Base-by-base conservation (phyloP, 2,113 vertebrate genomes). In the Aplodontia rufa region DNA sequence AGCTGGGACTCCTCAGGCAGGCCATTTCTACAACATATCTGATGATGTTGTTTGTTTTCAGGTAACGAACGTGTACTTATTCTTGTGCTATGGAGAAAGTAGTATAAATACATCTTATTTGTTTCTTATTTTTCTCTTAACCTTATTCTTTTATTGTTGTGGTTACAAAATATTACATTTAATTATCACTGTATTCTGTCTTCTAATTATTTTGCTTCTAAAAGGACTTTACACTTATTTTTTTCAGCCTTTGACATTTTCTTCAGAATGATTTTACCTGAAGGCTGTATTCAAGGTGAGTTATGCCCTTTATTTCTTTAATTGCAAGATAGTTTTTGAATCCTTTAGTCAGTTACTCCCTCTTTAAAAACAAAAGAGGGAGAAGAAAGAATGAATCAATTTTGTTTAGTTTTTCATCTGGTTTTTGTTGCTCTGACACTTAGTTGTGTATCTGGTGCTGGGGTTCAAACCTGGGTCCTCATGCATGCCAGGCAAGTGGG, bases 41-140 rank as follows among this genome's bases (percentile, higher is more conserved):
- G 9, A 78, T n/a, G 47, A 32, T 76, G 74, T 26, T 90, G 94
- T 95, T 83, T 85, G 88, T 58, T 96, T 93, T 95, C n/a, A 62
- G 32, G 74, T 90, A 75, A 19, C 68, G 60, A 75, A 19, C 68
- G 60, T 86, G 26, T 49, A 47, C 7, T 94, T 58, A 55, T 95
- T 92, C 45, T 95, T 86, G 35, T 79, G 64, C 26, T 49, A 49
- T 30, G n/a, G 40, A 85, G 26, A 87, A 95, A 69, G 28, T 78
- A 84, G 60, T 62, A 53, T 81, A 86, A 94, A 76, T 90, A n/a
- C 42, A 47, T 74, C 51, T 51, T 51, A 51, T 14, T 92, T 51
- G 51, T 6, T 55, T 92, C 28, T 72, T 94, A 17, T 74, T 82
- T 89, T 75, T 58, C 68, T 93, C 35, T 53, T 42, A 55, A 55